A percentile compares a stretch with the other conserved stretches of the same genome.
These are phyloP conservation scores for Sphaeridia pumilis DNA, from an alignment of 2,888 invertebrate genomes.

Conservation along the genomic window DNA sequence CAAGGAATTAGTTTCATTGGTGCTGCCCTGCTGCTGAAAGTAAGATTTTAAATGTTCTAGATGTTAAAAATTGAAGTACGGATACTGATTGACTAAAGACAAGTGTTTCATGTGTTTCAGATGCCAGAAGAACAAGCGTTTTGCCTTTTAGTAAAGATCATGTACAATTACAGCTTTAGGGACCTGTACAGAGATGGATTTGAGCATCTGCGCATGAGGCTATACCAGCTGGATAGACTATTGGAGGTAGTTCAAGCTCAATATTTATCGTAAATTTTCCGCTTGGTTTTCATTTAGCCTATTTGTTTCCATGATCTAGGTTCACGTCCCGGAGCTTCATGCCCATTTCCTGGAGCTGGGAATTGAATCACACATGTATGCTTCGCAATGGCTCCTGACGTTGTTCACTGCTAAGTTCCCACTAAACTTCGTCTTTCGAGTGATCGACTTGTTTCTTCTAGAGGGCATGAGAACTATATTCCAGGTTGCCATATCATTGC, in stretches of 20 bases:
- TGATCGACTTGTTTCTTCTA: slow-evolving; percentile 87
- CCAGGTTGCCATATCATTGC: slow-evolving; percentile 85
- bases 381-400: slow-evolving; percentile 98
- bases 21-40: slow-evolving; percentile 88
- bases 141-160: slow-evolving; percentile 85
- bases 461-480: slow-evolving; percentile 92
- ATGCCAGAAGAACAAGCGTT: slow-evolving; percentile 99
- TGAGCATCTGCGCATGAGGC: slow-evolving; percentile 83
- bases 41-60: slow-evolving; percentile 41
- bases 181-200: slow-evolving; percentile 95
- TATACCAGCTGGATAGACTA: slow-evolving; percentile 87
- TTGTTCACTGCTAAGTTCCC: slow-evolving; percentile 99
- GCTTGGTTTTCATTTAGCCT: background rate
- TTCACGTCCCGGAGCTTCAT: slow-evolving; percentile 68
- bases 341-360: slow-evolving; percentile 71
- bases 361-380: slow-evolving; percentile 85
- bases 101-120: slow-evolving; percentile 45
- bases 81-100: background rate
- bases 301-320: slow-evolving; percentile 40
- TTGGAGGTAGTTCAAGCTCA: slow-evolving; percentile 63
- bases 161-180: slow-evolving; percentile 90
- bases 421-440: slow-evolving; percentile 89
- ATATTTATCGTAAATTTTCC: background rate
- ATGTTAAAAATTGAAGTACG: background rate
- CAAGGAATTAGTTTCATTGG: slow-evolving; percentile 97